Evolutionary conservation across 2,888 invertebrate genomes (phyloP).

Genomic region (Celastrina argiolus): DNA sequence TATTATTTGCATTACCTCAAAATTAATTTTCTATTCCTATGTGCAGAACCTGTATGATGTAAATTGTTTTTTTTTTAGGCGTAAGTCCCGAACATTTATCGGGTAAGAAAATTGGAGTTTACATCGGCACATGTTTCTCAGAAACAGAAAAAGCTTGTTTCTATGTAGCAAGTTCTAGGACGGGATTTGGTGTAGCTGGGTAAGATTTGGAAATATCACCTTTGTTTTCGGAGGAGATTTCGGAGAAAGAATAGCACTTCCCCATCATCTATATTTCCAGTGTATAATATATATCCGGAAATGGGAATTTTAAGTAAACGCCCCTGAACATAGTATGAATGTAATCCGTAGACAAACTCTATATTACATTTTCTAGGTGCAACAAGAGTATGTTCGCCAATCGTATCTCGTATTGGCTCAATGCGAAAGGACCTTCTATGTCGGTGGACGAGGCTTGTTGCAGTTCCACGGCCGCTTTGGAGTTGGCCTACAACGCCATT

Average conservation of each 20-base stretch:
- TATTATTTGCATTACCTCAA: no score
- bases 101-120: slow-evolving; percentile 75
- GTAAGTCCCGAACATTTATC: slow-evolving; percentile 74
- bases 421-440: slow-evolving; percentile 49
- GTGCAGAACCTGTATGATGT: background rate
- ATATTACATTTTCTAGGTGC: slow-evolving; percentile 35
- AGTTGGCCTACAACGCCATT: slow-evolving; percentile 46
- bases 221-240: no score
- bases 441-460: slow-evolving; percentile 44
- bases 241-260: no score
- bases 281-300: no score
- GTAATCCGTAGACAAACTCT: background rate
- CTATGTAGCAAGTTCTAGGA: slow-evolving; percentile 37
- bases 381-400: slow-evolving; percentile 49
- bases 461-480: slow-evolving; percentile 43
- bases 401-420: slow-evolving; percentile 53
- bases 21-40: no score
- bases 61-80: slow-evolving; percentile 46
- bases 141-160: slow-evolving; percentile 79
- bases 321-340: no score
- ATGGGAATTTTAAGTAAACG: no score
- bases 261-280: no score
- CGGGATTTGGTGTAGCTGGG: slow-evolving; percentile 54
- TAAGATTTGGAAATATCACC: slow-evolving; percentile 33
- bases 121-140: slow-evolving; percentile 69